These are phyloP conservation scores for Micoletzkya japonica DNA, from an alignment of 2,888 invertebrate species.

Conservation along the genomic window DNA sequence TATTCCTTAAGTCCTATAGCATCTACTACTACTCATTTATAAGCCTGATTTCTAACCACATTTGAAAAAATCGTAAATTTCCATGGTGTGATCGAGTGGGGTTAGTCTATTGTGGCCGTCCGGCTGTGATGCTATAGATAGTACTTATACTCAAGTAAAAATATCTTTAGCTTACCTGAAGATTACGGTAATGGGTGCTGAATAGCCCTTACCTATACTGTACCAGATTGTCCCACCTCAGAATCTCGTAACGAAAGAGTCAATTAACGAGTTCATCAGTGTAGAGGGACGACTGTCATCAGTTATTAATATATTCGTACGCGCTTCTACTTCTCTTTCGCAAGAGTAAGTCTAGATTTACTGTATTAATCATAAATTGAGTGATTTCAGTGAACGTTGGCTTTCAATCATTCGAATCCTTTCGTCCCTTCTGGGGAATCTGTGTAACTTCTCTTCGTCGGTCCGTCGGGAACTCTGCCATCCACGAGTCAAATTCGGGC, in stretches of 20 bases:
- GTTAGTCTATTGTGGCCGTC: too few relatives aligned
- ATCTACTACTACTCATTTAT: too few relatives aligned
- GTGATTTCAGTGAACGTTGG: slow-evolving; percentile 15
- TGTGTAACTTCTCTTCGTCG: slow-evolving; percentile 36
- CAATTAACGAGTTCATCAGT: not conserved
- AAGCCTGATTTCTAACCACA: too few relatives aligned
- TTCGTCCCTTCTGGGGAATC: slow-evolving; percentile 34
- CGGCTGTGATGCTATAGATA: too few relatives aligned
- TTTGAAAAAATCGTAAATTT: too few relatives aligned
- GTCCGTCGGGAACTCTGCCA: slow-evolving; percentile 31
- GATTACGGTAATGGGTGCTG: too few relatives aligned
- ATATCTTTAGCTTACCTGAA: too few relatives aligned
- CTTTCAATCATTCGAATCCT: slow-evolving; percentile 27
- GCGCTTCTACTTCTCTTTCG: not conserved
- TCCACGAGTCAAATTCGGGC: not conserved
- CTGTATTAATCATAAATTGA: not conserved
- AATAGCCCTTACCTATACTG: too few relatives aligned
- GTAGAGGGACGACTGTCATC: slow-evolving; percentile 5
- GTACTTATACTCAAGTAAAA: too few relatives aligned
- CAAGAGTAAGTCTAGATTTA: slow-evolving; percentile 9
- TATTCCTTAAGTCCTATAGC: too few relatives aligned
- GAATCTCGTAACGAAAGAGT: slow-evolving; percentile 2
- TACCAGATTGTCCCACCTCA: not conserved
- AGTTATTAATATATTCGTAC: not conserved
- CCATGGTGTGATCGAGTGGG: too few relatives aligned